Percentiles rank a stretch among this genome's conserved stretches.
These are phyloP conservation scores for Planococcus citri DNA, from an alignment of 1,140 invertebrate species.

Conservation along the genomic window DNA sequence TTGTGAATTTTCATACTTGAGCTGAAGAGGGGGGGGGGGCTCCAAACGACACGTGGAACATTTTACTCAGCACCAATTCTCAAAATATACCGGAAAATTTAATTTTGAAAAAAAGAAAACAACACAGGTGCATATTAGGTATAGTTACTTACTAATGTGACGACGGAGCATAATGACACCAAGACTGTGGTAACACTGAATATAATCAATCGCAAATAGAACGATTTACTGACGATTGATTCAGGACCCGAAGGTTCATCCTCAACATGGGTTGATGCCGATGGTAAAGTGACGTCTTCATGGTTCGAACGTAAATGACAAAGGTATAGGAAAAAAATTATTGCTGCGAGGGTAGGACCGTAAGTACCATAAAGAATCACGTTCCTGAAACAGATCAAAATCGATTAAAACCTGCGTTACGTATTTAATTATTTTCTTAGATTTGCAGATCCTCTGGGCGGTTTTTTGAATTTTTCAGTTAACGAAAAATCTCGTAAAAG, in stretches of 20 bases:
- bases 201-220: slow-evolving; percentile 44
- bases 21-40: too few species aligned
- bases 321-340: slow-evolving; percentile 47
- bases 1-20: too few species aligned
- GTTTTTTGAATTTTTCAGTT: too few species aligned
- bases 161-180: slow-evolving; percentile 50
- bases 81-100: too few species aligned
- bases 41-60: too few species aligned
- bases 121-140: too few species aligned
- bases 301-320: slow-evolving; percentile 41
- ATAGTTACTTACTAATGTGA: slow-evolving; percentile 59
- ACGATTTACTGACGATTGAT: slow-evolving; percentile 10
- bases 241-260: slow-evolving; percentile 24
- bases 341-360: slow-evolving; percentile 46
- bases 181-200: slow-evolving; percentile 51
- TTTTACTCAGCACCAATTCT: too few species aligned
- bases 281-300: background rate
- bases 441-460: too few species aligned
- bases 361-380: slow-evolving; percentile 49
- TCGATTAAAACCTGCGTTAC: too few species aligned
- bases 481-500: too few species aligned
- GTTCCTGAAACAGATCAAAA: slow-evolving; percentile 39
- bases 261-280: background rate
- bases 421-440: too few species aligned
- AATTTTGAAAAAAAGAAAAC: too few species aligned